Base-by-base conservation (phyloP, 2,797 vertebrate species). In the Syngnathus acus region DNA sequence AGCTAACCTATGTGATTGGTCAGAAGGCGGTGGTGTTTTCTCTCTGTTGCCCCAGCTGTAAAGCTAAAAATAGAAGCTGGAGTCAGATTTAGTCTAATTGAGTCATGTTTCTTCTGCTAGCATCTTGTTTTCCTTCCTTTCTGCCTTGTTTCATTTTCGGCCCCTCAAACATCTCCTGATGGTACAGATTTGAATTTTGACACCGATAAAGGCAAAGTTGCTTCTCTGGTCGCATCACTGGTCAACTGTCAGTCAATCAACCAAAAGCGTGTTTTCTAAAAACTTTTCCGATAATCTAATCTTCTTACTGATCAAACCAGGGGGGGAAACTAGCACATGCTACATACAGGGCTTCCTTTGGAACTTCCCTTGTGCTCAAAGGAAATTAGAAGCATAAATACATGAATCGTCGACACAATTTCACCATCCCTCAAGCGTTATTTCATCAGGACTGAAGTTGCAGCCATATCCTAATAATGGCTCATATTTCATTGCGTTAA, bases 21-120 rank as follows among this genome's bases (percentile, higher is more conserved):
- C 78, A 74, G 65, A 77, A 59, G 59, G 67, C 68, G 54, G 72
- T 43, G 53, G 81, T 80, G 76, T 82, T 86, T 87, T 83, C 70
- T 79, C 74, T 68, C 23, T 13, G 77, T 78, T 79, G 65, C 67
- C 76, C 75, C 76, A 80, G 84, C 78, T 77, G 71, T 79, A 77
- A 1, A 6, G 60, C 74, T 89, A 86, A 85, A 85, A 86, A 87
- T 87, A 89, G 84, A 80, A 23, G 19, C 55, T 61, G 19, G 37
- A 65, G 67, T 84, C 79, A 76, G 67, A 84, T 84, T 86, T 79
- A 79, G 76, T 45, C 72, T 73, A 77, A 83, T 74, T 82, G 73
- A 83, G 70, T 72, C 70, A 74, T 74, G 72, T 64, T 59, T 76
- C 62, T 75, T 82, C 42, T 61, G 67, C 65, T 63, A 70, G 69